phyloP scores from a whole-genome alignment of 2,888 invertebrate genomes.

The Drosophila phalerata region DNA sequence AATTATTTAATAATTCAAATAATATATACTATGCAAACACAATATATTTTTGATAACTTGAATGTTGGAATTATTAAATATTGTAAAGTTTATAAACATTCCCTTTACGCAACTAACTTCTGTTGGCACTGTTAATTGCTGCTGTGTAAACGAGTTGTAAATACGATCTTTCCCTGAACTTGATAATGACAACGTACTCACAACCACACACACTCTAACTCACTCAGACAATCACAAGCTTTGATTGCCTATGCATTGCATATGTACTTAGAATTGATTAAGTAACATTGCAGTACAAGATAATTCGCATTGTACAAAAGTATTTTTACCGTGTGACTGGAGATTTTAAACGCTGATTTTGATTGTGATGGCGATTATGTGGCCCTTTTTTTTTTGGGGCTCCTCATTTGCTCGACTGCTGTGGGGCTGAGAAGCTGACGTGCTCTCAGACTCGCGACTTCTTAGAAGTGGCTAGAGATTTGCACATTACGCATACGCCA shows the following conservation, averaged over 20 bases:
- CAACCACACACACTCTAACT: conserved; percentile 2
- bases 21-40: too few relatives aligned
- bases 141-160: conserved; percentile 17
- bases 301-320: conserved; percentile 20
- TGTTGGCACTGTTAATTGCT: background rate
- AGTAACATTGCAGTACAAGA: conserved; percentile 20
- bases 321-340: conserved; percentile 16
- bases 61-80: too few relatives aligned
- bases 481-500: conserved; percentile 59
- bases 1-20: too few relatives aligned
- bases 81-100: background rate
- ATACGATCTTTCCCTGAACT: conserved; percentile 21
- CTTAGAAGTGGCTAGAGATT: conserved; percentile 7
- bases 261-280: conserved; percentile 25
- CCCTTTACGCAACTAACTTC: background rate
- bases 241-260: too few relatives aligned
- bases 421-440: conserved; percentile 56
- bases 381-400: background rate
- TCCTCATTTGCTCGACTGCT: conserved; percentile 41
- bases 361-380: conserved; percentile 17
- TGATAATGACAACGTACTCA: conserved; percentile 23
- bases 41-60: too few relatives aligned
- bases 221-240: background rate
- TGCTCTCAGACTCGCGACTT: conserved; percentile 45
- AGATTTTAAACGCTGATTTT: conserved; percentile 9